A percentile compares a stretch with the other conserved stretches of the same genome.
Conservation (phyloP, 2,113 vertebrate genomes). For the Dolichallabes microphthalmus region DNA sequence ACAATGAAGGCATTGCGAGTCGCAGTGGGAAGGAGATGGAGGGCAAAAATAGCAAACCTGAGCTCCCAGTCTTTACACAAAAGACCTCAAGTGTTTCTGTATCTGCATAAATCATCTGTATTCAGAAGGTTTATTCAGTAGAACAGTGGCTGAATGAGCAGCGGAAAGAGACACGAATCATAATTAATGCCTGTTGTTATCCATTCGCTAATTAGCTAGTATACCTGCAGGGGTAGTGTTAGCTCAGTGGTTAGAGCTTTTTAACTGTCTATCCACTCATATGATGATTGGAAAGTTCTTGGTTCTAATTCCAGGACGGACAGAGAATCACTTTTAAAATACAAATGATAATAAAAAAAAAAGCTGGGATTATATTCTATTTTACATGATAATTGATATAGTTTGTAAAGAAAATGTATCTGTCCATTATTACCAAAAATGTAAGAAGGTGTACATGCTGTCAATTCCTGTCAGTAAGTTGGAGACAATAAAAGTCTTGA, state of each 20-base stretch:
- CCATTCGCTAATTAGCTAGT: not conserved
- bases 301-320: not conserved
- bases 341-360: not conserved
- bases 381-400: not conserved
- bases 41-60: slow-evolving; percentile 33
- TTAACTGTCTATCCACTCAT: not conserved
- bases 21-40: not conserved
- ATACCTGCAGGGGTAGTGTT: not conserved
- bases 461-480: not conserved
- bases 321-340: not conserved
- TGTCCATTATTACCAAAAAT: not conserved
- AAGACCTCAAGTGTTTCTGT: slow-evolving; percentile 13
- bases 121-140: slow-evolving; percentile 21
- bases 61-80: slow-evolving; percentile 23
- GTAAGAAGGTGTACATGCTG: not conserved
- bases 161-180: slow-evolving; percentile 3
- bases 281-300: not conserved
- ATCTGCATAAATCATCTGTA: slow-evolving; percentile 25
- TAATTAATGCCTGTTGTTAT: slow-evolving; percentile 26
- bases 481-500: too few relatives aligned
- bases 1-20: slow-evolving; percentile 18
- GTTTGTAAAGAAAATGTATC: not conserved
- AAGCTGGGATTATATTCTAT: not conserved
- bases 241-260: not conserved
- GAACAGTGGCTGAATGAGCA: not conserved